A percentile compares a stretch with the other conserved stretches of the same genome.
Evolutionary conservation across 2,797 vertebrate genomes (phyloP).

Genomic region (Anomalospiza imberbis): DNA sequence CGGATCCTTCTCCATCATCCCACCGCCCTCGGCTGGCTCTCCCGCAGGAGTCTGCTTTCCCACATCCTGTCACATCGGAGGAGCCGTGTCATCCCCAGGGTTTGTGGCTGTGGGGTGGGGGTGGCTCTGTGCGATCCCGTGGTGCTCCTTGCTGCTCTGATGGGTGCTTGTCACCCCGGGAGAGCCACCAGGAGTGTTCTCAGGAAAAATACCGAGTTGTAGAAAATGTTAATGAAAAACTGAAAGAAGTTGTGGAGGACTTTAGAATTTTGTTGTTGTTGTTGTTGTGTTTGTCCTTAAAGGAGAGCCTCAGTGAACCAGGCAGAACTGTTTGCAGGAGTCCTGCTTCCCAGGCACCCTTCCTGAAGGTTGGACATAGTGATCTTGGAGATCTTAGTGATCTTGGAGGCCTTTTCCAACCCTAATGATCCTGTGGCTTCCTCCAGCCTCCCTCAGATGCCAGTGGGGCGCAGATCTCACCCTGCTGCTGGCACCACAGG

Average conservation of each 20-base stretch:
- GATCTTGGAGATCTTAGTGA: neutral
- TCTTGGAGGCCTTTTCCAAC: neutral
- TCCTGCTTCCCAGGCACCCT: neutral
- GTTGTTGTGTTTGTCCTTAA: neutral
- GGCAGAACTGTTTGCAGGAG: neutral
- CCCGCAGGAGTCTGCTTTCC: neutral
- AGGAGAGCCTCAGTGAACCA: neutral
- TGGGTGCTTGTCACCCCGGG: neutral
- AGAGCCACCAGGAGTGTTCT: neutral
- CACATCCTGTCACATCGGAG: neutral
- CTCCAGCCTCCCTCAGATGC: neutral
- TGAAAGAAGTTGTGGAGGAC: neutral
- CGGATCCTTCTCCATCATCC: rapidly evolving
- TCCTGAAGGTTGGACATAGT: neutral
- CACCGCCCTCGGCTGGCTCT: neutral
- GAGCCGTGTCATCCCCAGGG: rapidly evolving
- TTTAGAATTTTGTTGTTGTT: neutral
- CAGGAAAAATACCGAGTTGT: neutral
- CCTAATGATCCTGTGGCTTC: rapidly evolving
- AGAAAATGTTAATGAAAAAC: neutral
- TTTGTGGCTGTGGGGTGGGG: neutral
- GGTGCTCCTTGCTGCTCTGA: rapidly evolving
- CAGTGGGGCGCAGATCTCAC: rapidly evolving
- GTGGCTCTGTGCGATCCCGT: neutral
- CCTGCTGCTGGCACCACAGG: neutral